phyloP scores from a whole-genome alignment of 2,113 vertebrate genomes.

The Prionailurus bengalensis region DNA sequence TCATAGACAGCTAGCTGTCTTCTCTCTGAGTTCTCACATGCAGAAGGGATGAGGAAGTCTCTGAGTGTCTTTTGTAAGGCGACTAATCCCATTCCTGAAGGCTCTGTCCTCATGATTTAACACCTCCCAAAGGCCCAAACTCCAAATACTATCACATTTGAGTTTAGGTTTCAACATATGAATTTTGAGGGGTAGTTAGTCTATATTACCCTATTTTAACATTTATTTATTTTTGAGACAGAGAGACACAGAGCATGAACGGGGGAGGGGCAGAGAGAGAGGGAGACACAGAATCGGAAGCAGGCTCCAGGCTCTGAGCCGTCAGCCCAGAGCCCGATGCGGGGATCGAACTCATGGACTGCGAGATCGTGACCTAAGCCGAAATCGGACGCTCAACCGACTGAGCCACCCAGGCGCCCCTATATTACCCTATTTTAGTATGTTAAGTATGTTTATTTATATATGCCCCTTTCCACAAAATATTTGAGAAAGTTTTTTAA shows the following conservation, averaged over 20 bases:
- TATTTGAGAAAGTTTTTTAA: slow-evolving; percentile 11
- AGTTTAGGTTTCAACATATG: background rate
- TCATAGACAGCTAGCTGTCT: background rate
- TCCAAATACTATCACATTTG: background rate
- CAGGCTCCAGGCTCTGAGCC: too few relatives aligned
- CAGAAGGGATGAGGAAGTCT: background rate
- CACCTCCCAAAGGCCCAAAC: background rate
- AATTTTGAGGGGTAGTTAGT: background rate
- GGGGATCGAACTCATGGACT: too few relatives aligned
- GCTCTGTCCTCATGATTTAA: background rate
- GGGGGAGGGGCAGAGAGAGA: too few relatives aligned
- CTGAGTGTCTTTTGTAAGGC: background rate
- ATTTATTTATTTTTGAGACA: too few relatives aligned
- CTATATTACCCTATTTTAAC: background rate
- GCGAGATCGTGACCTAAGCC: too few relatives aligned
- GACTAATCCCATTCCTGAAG: background rate
- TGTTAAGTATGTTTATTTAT: slow-evolving; percentile 29
- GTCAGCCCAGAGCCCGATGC: too few relatives aligned
- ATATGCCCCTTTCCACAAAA: background rate
- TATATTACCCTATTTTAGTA: background rate
- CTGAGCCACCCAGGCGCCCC: too few relatives aligned
- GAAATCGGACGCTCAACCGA: too few relatives aligned
- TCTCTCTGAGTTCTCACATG: background rate
- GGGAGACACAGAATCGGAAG: too few relatives aligned
- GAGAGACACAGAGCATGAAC: too few relatives aligned